Percentiles rank a stretch among this genome's conserved stretches.
Evolutionary conservation across 2,797 vertebrate genomes (phyloP).

Genomic region (Anguilla marmorata): DNA sequence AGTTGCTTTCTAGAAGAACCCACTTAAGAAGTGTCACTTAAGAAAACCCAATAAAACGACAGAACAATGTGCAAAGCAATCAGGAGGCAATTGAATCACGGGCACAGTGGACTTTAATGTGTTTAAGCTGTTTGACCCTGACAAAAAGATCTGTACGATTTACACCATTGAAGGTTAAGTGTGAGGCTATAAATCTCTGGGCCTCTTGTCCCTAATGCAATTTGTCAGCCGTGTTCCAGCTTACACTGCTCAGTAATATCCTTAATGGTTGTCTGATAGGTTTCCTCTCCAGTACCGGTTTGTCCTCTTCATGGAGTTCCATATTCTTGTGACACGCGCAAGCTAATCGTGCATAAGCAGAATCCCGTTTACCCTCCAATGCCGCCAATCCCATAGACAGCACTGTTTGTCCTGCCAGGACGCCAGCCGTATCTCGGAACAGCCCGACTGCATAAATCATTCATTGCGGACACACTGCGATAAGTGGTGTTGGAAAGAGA

Average conservation of each 20-base stretch:
- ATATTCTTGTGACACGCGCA: background rate
- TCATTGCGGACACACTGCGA: background rate
- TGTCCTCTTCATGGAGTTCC: background rate
- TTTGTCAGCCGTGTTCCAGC: conserved; percentile 45
- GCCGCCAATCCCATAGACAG: background rate
- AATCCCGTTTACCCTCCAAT: background rate
- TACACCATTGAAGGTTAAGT: conserved; percentile 56
- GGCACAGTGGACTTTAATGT: background rate
- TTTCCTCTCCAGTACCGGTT: background rate
- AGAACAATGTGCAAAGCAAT: background rate
- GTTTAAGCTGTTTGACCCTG: background rate
- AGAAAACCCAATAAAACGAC: background rate
- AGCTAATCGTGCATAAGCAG: background rate
- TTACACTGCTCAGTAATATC: conserved; percentile 16
- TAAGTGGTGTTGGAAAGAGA: background rate
- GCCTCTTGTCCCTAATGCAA: conserved; percentile 59
- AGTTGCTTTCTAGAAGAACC: background rate
- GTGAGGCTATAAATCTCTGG: conserved; percentile 63
- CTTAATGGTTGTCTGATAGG: conserved; percentile 16
- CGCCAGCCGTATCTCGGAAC: background rate
- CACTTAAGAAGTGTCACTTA: background rate
- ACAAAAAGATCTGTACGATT: background rate
- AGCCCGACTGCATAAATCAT: background rate
- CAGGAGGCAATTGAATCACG: background rate
- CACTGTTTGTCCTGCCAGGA: background rate